phyloP scores from a whole-genome alignment of 2,888 invertebrate species.

The Microplitis deprimator region DNA sequence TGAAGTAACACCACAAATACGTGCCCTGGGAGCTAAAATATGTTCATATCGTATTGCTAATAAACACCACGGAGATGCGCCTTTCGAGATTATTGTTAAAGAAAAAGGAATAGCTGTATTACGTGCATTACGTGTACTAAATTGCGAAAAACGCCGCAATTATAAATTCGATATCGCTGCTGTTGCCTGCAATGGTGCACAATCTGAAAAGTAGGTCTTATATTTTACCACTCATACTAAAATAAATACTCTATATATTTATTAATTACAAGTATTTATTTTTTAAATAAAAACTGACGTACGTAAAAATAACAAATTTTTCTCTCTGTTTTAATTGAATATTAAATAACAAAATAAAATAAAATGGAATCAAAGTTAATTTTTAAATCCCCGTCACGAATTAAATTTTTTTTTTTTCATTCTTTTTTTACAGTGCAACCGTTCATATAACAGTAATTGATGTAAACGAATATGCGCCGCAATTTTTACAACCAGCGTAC shows the following conservation, averaged over 20 bases:
- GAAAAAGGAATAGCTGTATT: slow-evolving; percentile 87
- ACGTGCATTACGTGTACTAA: slow-evolving; percentile 86
- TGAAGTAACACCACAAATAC: slow-evolving; percentile 92
- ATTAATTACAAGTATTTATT: too few species aligned
- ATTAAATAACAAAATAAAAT: too few species aligned
- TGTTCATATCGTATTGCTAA: slow-evolving; percentile 92
- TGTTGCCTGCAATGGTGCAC: slow-evolving; percentile 89
- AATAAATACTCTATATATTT: too few species aligned
- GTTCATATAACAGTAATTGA: slow-evolving; percentile 96
- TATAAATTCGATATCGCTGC: slow-evolving; percentile 97
- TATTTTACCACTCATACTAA: not conserved
- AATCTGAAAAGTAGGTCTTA: slow-evolving; percentile 82
- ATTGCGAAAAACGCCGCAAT: slow-evolving; percentile 94
- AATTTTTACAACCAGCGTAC: slow-evolving; percentile 92
- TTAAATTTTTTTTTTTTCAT: too few species aligned
- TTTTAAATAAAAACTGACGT: too few species aligned
- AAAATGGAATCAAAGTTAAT: too few species aligned
- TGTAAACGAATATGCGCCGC: slow-evolving; percentile 95
- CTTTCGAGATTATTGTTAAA: slow-evolving; percentile 88
- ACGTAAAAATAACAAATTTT: too few species aligned
- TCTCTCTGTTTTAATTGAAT: too few species aligned
- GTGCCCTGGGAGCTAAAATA: slow-evolving; percentile 82
- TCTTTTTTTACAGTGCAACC: slow-evolving; percentile 79
- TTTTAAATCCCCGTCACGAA: too few species aligned
- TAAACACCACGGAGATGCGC: slow-evolving; percentile 93